Evolutionary conservation across 1,140 invertebrate species (phyloP), one percentile per base, ranked within the genome.

Genomic region (Trichoplusia ni): DNA sequence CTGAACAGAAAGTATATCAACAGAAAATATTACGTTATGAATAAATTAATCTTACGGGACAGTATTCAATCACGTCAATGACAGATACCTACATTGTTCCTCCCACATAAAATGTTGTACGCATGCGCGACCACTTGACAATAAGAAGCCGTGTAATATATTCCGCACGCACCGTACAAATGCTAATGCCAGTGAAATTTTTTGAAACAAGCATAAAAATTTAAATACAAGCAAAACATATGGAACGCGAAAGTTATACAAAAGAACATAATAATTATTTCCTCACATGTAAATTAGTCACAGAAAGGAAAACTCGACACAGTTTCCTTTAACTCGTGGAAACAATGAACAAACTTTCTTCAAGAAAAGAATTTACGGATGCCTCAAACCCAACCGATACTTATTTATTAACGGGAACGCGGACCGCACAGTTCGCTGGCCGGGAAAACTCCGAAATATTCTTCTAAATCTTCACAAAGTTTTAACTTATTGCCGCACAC

Each of bases 261-360:
- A 84, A 84, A 69, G 65, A 68, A 33, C 49, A 74, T 56, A 49
- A 70, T 80, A 77, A 82, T 79, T 73, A 79, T 73, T 80, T 74
- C 73, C 69, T 72, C 79, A 82, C 75, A 78, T 69, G 59, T 62
- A 54, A 71, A 87, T 89, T 87, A 79, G 83, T 87, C 73, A 81
- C 80, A 79, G 73, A 63, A 68, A 75, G 70, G 82, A 79, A 84
- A 86, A 81, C 69, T 73, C 74, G 69, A 35, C 53, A 67, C 69
- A 54, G 78, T 85, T 85, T 82, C 77, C 77, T 84, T 58, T 75
- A 71, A 79, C 62, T 59, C 33, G 71, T 73, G 77, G 80, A 86
- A 86, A 86, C 82, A 86, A 86, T 75, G 74, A 46, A 54, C 65
- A 11, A 60, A 76, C 82, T 88, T 86, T 86, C 82, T 77, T 79